Evolutionary conservation across 2,113 vertebrate species (phyloP), one percentile per base, ranked within the genome.

Genomic region (Brienomyrus longianalis): DNA sequence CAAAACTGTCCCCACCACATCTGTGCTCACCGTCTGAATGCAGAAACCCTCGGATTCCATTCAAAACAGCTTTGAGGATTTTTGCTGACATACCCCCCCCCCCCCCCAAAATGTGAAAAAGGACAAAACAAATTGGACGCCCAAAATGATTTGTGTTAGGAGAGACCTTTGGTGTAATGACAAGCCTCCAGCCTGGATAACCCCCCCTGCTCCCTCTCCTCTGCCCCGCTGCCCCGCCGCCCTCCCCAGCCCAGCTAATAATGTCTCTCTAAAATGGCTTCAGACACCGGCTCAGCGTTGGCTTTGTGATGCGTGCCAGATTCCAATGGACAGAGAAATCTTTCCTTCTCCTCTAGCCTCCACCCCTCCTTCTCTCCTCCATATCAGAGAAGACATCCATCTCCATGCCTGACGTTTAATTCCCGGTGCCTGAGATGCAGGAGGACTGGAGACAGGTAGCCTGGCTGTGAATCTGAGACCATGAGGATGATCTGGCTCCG

Each of bases 391-490:
- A 93, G 94, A 94, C 94, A 95, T 96, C 95, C 94, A 95, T 96
- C 95, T 94, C 77, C 83, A 5, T 92, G 93, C 94, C 91, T 96
- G 95, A 96, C 95, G 93, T 95, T 95, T 96, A 95, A 95, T 95
- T 95, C 94, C 91, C 92, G 93, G 92, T 90, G 92, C 93, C 93
- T 51, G 93, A 92, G 89, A 93, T 94, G 90, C 92, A 91, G 91
- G 90, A 86, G 6, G 91, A 90, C 51, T 90, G 83, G 90, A 88
- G 56, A 56, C 39, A 51, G 19, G 87, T 70, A n/a, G 7, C 83
- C 43, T 48, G 21, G 10, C 43, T 84, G 83, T 84, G 39, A n/a
- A 47, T 84, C 83, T 48, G 43, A 84, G 19, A 84, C 6, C 83
- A n/a, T 9, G 83, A n/a, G 45, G 43, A 84, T 45, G 39, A 48